These are phyloP conservation scores for Morpho deidamia DNA, from an alignment of 2,888 invertebrate genomes.

Conservation along the genomic window DNA sequence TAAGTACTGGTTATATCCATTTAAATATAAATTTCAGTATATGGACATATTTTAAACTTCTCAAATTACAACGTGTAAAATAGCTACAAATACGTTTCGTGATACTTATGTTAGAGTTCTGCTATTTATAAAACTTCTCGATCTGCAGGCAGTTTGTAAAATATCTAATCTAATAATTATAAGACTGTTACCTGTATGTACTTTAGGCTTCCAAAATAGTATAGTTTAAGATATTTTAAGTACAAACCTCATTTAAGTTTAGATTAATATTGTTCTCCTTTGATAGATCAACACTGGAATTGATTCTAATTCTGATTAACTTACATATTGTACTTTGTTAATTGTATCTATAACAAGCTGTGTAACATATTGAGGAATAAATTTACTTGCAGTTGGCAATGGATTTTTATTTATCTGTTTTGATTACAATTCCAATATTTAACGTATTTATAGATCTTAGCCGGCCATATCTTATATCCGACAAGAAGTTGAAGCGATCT, in stretches of 20 bases:
- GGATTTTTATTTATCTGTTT: neutral
- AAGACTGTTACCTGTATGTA: constrained; percentile 9
- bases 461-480: too few species aligned
- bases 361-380: constrained; percentile 15
- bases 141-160: neutral
- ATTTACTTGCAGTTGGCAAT: constrained; percentile 20
- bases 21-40: too few species aligned
- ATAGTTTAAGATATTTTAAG: constrained; percentile 13
- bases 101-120: neutral
- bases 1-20: too few species aligned
- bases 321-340: constrained; percentile 1
- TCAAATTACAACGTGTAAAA: too few species aligned
- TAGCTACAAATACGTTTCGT: too few species aligned
- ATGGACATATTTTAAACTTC: too few species aligned
- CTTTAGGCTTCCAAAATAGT: constrained; percentile 20
- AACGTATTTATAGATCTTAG: too few species aligned
- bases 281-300: neutral
- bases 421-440: too few species aligned
- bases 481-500: too few species aligned
- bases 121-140: neutral
- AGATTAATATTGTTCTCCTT: neutral
- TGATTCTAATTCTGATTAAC: neutral
- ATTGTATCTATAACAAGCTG: constrained; percentile 2
- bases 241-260: constrained; percentile 5
- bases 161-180: constrained; percentile 5